These are phyloP conservation scores for Manis javanica DNA, from an alignment of 2,797 vertebrate species.

Conservation along the genomic window DNA sequence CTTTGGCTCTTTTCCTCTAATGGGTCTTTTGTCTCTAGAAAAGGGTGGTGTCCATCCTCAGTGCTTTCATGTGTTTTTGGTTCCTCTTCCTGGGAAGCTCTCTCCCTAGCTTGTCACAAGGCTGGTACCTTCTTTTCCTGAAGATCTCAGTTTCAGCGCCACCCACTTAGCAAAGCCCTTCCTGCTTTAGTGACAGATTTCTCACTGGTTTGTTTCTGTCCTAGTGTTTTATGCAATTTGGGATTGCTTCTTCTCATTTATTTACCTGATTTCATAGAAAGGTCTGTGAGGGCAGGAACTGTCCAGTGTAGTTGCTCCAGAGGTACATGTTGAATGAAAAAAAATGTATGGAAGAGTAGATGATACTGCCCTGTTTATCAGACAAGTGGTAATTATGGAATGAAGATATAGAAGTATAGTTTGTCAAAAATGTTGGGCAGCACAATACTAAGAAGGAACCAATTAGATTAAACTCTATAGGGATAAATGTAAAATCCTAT, in stretches of 20 bases:
- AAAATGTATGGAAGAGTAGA: neutral
- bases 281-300: neutral
- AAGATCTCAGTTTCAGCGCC: neutral
- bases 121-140: neutral
- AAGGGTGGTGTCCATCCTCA: neutral
- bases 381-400: neutral
- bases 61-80: neutral
- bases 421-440: neutral
- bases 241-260: neutral
- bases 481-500: neutral
- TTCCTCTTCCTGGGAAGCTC: neutral
- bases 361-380: neutral
- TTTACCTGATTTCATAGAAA: neutral
- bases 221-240: neutral
- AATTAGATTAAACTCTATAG: neutral
- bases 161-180: neutral
- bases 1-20: neutral
- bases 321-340: neutral
- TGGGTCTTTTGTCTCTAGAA: neutral
- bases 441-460: neutral
- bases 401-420: neutral
- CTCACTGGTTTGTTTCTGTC: neutral
- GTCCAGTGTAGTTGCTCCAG: neutral
- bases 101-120: neutral
- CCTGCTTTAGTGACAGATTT: neutral